phyloP scores from a whole-genome alignment of 2,797 vertebrate species.

The Silurus lanzhouensis region DNA sequence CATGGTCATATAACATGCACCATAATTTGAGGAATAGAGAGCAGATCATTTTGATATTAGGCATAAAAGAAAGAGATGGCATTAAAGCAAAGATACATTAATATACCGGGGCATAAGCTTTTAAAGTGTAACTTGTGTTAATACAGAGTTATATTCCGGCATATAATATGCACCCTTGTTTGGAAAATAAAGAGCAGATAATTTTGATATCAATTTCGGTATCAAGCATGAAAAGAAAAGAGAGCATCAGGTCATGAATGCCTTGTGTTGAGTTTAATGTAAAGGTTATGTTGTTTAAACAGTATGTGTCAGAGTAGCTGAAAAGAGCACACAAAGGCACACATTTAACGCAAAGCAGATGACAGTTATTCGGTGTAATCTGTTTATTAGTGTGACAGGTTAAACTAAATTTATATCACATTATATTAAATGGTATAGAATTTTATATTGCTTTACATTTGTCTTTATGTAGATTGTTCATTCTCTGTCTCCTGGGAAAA shows the following conservation, averaged over 20 bases:
- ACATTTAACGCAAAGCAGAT: not conserved
- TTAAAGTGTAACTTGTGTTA: too few species aligned
- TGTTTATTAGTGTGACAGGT: not conserved
- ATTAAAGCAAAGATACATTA: too few species aligned
- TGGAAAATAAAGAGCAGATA: too few species aligned
- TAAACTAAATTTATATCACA: not conserved
- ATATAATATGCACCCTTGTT: too few species aligned
- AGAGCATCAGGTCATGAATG: not conserved
- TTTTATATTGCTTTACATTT: not conserved
- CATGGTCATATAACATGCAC: too few species aligned
- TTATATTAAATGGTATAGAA: not conserved
- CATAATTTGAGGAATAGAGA: too few species aligned
- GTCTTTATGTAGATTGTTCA: constrained; percentile 61
- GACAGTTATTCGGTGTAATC: not conserved
- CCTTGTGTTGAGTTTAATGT: not conserved
- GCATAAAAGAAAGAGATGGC: too few species aligned
- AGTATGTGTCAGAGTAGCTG: not conserved
- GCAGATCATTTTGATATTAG: too few species aligned
- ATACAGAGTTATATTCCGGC: too few species aligned
- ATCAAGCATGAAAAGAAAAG: too few species aligned
- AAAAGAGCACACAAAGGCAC: not conserved
- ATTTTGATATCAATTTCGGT: too few species aligned
- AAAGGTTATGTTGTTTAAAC: not conserved
- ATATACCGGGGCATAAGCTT: too few species aligned
- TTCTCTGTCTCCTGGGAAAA: constrained; percentile 72